Conservation (phyloP, 2,888 invertebrate species). For the Hemicrepidius hirtus region DNA sequence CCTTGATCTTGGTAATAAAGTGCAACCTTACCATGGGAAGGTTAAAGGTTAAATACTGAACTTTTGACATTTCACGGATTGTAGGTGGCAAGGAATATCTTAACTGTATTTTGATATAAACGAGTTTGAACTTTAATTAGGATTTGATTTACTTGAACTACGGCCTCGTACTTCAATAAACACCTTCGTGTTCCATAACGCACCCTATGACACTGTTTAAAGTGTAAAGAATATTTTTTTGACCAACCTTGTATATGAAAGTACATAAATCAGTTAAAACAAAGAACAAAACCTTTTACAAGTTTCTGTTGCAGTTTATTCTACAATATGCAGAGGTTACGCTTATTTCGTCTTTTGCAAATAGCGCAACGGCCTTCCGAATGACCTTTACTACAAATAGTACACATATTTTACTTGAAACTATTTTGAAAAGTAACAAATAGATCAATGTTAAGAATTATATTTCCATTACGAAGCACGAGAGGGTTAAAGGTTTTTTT, state of each 20-base stretch:
- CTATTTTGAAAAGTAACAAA: too few species aligned
- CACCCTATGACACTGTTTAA: too few species aligned
- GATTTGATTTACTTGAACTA: too few species aligned
- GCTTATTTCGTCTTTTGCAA: not conserved
- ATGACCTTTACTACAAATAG: not conserved
- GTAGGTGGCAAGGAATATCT: slow-evolving; percentile 31
- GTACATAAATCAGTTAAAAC: not conserved
- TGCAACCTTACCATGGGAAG: slow-evolving; percentile 52
- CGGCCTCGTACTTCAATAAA: too few species aligned
- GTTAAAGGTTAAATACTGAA: slow-evolving; percentile 60
- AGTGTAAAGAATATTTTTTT: too few species aligned
- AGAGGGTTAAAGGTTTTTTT: too few species aligned
- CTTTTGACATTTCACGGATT: slow-evolving; percentile 63
- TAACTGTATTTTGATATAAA: not conserved
- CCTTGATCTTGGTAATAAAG: slow-evolving; percentile 42
- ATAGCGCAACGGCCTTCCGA: not conserved
- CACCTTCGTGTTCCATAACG: too few species aligned
- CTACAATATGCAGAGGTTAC: not conserved
- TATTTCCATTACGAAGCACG: too few species aligned
- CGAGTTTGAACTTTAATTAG: not conserved
- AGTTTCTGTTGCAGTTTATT: not conserved
- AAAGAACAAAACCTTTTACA: not conserved
- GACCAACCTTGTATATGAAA: too few species aligned
- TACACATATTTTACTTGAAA: too few species aligned
- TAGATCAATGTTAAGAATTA: too few species aligned